Base-by-base conservation (phyloP, 2,797 vertebrate species). In the Lutjanus campechanus region DNA sequence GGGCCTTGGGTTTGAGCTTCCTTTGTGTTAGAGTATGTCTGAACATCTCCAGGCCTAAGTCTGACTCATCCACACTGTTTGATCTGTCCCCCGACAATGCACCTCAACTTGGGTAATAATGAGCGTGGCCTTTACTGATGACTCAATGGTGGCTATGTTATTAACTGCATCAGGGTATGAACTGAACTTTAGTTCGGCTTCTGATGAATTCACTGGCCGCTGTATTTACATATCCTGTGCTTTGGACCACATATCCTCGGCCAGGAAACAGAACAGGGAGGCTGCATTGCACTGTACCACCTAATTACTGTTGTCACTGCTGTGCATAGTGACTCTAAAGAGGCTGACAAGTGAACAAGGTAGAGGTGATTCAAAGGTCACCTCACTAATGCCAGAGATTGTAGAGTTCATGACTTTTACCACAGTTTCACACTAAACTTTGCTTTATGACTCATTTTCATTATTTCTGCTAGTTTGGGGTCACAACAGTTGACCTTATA, bases 21-120 rank as follows among this genome's bases (percentile, higher is more conserved):
- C 68, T 91, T 86, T 86, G 76, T 83, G 73, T 73, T 77, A 17
- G 72, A 66, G 40, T 56, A 63, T 84, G 67, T 79, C 56, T 77
- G 20, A 76, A 86, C 55, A 80, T 67, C 80, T 81, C 68, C 43
- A 68, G 73, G 20, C 29, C 17, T n/a, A 71, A 58, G 63, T 72
- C 53, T 73, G 69, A 83, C 72, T 82, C 73, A 80, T 11, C 53
- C 49, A 7, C 17, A 56, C 13, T 10, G 41, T 75, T 73, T 81
- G 77, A 80, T 84, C 55, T 13, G 64, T 69, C 54, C 67, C 69
- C 63, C 43, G 36, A 71, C 49, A 58, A 46, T 25, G 40, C 46
- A 54, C 16, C 19, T 22, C 63, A 60, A 29, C 43, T 3, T 22
- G 25, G 22, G 56, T 85, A 84, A 82, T 81, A 73, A 82, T 73